phyloP scores from a whole-genome alignment of 2,797 vertebrate genomes.

The Momotus momota region DNA sequence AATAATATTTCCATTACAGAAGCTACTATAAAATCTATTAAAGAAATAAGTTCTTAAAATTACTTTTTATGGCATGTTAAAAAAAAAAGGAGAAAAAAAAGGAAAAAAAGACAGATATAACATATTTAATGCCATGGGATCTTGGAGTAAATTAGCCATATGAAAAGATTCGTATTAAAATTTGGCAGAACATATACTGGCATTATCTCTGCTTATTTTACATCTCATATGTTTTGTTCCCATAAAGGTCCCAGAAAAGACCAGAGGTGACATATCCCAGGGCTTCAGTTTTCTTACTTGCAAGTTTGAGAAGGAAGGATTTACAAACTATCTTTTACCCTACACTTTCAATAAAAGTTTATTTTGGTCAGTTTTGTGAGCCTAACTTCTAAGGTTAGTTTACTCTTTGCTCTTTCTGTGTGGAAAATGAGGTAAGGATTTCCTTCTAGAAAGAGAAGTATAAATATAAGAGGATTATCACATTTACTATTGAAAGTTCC shows the following conservation, averaged over 20 bases:
- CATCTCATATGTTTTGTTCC: not conserved
- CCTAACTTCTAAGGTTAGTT: not conserved
- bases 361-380: not conserved
- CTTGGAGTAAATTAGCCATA: not conserved
- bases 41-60: not conserved
- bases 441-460: constrained; percentile 27
- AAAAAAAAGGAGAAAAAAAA: not conserved
- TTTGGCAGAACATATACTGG: not conserved
- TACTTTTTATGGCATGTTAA: not conserved
- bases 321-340: not conserved
- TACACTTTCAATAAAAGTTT: not conserved
- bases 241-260: not conserved
- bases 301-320: not conserved
- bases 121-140: not conserved
- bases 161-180: not conserved
- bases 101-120: not conserved
- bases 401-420: not conserved
- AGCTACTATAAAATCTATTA: constrained; percentile 3
- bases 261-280: not conserved
- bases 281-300: not conserved
- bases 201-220: not conserved
- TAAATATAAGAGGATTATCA: constrained; percentile 41
- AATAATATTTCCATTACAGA: not conserved
- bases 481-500: constrained; percentile 9
- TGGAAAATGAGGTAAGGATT: constrained; percentile 39